Conservation (phyloP, 2,888 invertebrate species). For the Epinotia nisella region DNA sequence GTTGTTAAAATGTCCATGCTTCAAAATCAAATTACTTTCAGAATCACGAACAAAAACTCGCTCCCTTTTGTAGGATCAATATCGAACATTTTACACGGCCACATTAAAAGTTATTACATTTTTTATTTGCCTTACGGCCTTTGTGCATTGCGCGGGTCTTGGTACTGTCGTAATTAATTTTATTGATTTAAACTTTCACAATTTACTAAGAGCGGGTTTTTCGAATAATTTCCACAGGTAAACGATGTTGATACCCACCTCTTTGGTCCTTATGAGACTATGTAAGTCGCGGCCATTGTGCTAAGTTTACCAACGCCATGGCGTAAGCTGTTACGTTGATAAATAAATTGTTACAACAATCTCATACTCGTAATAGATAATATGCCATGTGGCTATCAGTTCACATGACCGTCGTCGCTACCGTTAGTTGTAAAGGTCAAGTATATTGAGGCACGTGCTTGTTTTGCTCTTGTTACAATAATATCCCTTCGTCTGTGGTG, state of each 20-base stretch:
- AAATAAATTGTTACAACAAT: too few species aligned
- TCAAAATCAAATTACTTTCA: conserved; percentile 19
- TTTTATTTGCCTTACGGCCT: not conserved
- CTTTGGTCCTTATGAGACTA: too few species aligned
- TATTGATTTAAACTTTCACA: not conserved
- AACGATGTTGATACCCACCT: not conserved
- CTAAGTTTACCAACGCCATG: too few species aligned
- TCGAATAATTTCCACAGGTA: not conserved
- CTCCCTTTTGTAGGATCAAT: conserved; percentile 6
- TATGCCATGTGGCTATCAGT: too few species aligned
- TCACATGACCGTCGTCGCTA: too few species aligned
- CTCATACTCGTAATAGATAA: too few species aligned
- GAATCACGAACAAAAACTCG: conserved; percentile 4
- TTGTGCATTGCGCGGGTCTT: not conserved
- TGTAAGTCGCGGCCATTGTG: too few species aligned
- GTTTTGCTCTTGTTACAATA: too few species aligned
- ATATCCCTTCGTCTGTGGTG: too few species aligned
- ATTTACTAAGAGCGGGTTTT: not conserved
- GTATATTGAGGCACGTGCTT: too few species aligned
- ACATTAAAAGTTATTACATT: not conserved
- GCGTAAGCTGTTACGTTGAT: too few species aligned
- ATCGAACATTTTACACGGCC: conserved; percentile 1
- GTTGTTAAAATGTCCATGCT: conserved; percentile 11
- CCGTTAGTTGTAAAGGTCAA: too few species aligned
- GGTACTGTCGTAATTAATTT: not conserved